Conservation (phyloP, 1,140 invertebrate genomes). For the Drosophila ogumai region DNA sequence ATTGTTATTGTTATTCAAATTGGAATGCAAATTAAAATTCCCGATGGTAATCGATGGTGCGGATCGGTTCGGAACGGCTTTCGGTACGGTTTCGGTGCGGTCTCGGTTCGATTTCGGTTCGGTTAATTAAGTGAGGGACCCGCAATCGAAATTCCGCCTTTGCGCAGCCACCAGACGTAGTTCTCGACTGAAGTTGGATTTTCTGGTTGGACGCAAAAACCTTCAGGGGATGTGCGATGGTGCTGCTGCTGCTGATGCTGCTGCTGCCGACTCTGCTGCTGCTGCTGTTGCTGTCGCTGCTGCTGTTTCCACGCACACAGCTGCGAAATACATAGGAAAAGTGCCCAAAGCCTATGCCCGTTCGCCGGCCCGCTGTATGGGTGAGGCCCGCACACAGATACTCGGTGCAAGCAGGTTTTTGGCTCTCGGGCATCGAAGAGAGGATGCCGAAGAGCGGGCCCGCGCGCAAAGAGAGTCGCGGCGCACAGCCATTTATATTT, state of each 20-base stretch:
- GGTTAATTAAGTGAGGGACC: constrained; percentile 72
- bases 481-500: constrained; percentile 81
- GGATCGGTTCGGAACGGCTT: constrained; percentile 24
- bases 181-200: constrained; percentile 84
- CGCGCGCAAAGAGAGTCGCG: constrained; percentile 44
- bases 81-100: constrained; percentile 34
- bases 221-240: constrained; percentile 82
- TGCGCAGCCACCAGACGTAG: constrained; percentile 84
- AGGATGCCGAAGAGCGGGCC: constrained; percentile 20
- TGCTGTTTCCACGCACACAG: constrained; percentile 43
- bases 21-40: constrained; percentile 14
- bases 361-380: constrained; percentile 36
- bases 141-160: constrained; percentile 83
- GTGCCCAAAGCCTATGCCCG: constrained; percentile 51
- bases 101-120: constrained; percentile 52
- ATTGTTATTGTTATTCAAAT: constrained; percentile 21
- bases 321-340: constrained; percentile 45
- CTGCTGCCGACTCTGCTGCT: constrained; percentile 46
- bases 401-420: constrained; percentile 44
- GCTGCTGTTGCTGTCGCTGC: constrained; percentile 49
- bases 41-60: constrained; percentile 16
- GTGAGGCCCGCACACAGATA: constrained; percentile 40
- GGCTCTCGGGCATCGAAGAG: constrained; percentile 46
- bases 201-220: constrained; percentile 84
- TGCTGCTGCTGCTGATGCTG: constrained; percentile 54